phyloP scores from a whole-genome alignment of 2,888 invertebrate species.

The Papilio elwesi region DNA sequence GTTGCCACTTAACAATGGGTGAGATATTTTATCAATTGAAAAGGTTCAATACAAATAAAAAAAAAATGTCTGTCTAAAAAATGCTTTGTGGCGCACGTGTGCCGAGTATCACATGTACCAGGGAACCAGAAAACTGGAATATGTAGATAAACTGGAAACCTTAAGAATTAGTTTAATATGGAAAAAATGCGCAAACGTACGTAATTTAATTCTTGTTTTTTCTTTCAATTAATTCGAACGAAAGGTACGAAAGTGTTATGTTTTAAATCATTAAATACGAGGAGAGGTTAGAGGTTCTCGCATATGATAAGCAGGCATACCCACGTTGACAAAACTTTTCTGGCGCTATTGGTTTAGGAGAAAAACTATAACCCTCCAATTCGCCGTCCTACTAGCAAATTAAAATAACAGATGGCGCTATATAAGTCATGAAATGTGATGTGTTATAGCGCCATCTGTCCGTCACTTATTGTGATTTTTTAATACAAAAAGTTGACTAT shows the following conservation, averaged over 20 bases:
- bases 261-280: neutral
- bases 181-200: neutral
- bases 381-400: neutral
- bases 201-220: neutral
- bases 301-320: too few relatives aligned
- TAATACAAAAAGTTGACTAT: too few relatives aligned
- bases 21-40: too few relatives aligned
- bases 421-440: neutral
- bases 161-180: neutral
- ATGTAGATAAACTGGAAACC: neutral
- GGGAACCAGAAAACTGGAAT: neutral
- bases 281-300: neutral
- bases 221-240: neutral
- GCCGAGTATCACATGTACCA: neutral
- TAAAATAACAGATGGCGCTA: slow-evolving; percentile 3
- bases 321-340: too few relatives aligned
- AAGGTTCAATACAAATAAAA: too few relatives aligned
- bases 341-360: neutral
- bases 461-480: neutral
- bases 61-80: too few relatives aligned
- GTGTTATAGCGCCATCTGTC: neutral
- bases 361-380: neutral
- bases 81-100: neutral
- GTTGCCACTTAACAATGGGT: too few relatives aligned
- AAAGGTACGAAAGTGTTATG: too few relatives aligned